Base-by-base conservation (phyloP, 2,888 invertebrate species). In the Oligia strigilis region DNA sequence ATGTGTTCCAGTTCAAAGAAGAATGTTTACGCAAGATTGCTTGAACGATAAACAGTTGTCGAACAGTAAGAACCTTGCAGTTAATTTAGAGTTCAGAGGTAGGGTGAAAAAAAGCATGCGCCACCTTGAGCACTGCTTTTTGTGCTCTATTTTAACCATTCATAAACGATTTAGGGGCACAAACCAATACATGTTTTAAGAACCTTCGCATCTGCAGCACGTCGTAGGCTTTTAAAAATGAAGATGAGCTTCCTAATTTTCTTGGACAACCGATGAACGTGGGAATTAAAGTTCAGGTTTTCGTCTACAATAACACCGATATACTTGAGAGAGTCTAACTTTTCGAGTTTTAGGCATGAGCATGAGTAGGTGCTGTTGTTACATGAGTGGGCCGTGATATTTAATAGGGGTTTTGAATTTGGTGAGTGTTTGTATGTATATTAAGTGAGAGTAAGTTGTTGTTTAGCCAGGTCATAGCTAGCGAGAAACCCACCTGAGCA, bases 201-300 rank as follows among this genome's bases (percentile, higher is more conserved):
- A 19, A 71, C 13, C 5, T 75, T 52, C 0, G 19, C 23, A 70
- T 71, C 75, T 2, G 78, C 60, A 49, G 67, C 64, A 74, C 11
- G 70, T n/a, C 78, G 70, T 29, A 62, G 60, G 36, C n/a, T 75
- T 72, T 71, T 75, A 40, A 72, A 77, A 29, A 72, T 67, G 23
- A 49, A 73, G 6, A 78, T 69, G 36, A 73, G 40, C 19, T 29
- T 69, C 19, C 72, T 62, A 13, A 78, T 4, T 60, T 40, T 23
- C 36, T 72, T 72, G 11, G 46, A 29, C 6, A 78, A 40, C 11
- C 49, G 36, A 49, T 60, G 19, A 4, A 73, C 55, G 43, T 69
- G 74, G 0, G 19, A 2, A 17, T 73, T 9, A 62, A 62, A 67
- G 19, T 52, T 62, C 9, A 23, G 13, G 60, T 60, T 60, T 60